These are phyloP conservation scores for Porites rus DNA, from an alignment of 92 coral and sea anemone species.

Conservation along the genomic window DNA sequence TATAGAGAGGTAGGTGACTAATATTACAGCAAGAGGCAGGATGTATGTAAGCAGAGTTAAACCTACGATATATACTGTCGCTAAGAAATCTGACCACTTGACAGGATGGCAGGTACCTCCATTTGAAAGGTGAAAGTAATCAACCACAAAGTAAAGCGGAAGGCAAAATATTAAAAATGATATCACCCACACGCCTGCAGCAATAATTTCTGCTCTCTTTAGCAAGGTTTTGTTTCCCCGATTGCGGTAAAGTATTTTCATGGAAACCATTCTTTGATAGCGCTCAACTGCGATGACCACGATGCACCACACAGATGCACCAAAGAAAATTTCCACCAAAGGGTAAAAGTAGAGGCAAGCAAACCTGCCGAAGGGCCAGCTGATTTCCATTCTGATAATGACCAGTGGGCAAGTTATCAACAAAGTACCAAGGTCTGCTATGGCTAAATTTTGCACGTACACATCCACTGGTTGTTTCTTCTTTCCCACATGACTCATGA, in stretches of 20 bases:
- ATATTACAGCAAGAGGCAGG: constrained; percentile 22
- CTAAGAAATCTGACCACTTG: not conserved
- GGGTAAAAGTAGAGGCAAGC: constrained; percentile 48
- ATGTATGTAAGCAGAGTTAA: constrained; percentile 6
- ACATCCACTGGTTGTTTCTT: constrained; percentile 40
- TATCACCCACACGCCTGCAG: constrained; percentile 7
- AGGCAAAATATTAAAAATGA: constrained; percentile 24
- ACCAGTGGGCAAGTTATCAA: constrained; percentile 29
- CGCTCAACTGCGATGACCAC: constrained; percentile 59
- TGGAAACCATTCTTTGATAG: constrained; percentile 30
- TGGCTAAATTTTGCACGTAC: constrained; percentile 58
- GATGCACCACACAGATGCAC: constrained; percentile 64
- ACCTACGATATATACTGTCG: not conserved
- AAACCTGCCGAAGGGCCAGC: constrained; percentile 49
- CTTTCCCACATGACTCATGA: constrained; percentile 29
- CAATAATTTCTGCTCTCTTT: not conserved
- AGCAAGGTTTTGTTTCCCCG: not conserved
- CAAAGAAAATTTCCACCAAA: constrained; percentile 33
- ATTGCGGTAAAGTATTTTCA: not conserved
- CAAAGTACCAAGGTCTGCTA: constrained; percentile 56
- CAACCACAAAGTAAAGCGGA: constrained; percentile 20
- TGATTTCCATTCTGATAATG: not conserved
- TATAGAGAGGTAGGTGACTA: not conserved
- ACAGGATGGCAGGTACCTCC: not conserved
- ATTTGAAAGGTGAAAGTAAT: not conserved